Base-by-base conservation (phyloP, 2,113 vertebrate genomes). In the Pygoscelis antarcticus region DNA sequence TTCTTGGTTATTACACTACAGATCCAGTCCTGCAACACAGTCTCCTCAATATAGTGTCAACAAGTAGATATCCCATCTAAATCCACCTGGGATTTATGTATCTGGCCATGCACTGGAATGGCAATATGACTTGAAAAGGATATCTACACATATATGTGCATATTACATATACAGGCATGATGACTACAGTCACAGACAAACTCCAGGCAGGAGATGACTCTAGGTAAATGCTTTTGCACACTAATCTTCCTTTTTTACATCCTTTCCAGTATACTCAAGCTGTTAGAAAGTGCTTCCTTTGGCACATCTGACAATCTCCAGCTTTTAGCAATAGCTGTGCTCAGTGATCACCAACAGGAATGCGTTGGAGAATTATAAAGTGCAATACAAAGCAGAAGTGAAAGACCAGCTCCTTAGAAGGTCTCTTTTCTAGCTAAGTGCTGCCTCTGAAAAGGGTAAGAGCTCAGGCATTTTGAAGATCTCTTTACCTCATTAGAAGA, bases 91-190 rank as follows among this genome's bases (percentile, higher is more conserved):
- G 11, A 36, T 61, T 66, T 65, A 40, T 36, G 6, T 17, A 49
- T 58, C 46, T 95, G 46, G 3, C 13, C 14, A 14, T 42, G 38
- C n/a, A 19, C 11, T 84, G 60, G 38, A 86, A 74, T 46, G 55
- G 32, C 55, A 78, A 71, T 46, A 26, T 38, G 13, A 12, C 14
- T 79, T 92, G 57, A 46, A 75, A 84, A 70, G 20, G 17, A 17
- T 62, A 46, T 20, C 29, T 21, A 36, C 2, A 10, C 4, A 8
- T 25, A 4, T 47, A 57, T 13, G 10, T 55, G 11, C 1, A 0
- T 70, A 36, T 51, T 29, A 34, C 4, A 4, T 26, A 42, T 2
- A 30, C 11, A 36, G 38, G 32, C 8, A 34, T 19, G 18, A 57
- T 36, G 34, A 64, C 6, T 44, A 30, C 8, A 54, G n/a, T 47